Evolutionary conservation across 2,113 vertebrate genomes (phyloP).

Genomic region (Cyanoderma ruficeps): DNA sequence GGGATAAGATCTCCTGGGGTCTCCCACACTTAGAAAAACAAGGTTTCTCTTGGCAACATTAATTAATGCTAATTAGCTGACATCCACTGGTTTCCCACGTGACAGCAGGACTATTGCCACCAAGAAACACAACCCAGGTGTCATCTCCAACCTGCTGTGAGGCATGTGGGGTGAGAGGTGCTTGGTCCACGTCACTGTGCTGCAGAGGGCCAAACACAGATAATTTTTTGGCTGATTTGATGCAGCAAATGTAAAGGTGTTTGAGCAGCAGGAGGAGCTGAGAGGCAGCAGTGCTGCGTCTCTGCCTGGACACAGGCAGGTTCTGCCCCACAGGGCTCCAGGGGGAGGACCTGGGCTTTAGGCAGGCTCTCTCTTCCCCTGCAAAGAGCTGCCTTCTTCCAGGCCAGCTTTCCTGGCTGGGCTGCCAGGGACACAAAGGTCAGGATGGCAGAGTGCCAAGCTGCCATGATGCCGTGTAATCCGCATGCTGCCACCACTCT

Average conservation of each 20-base stretch:
- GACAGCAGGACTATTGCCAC: not conserved
- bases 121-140: not conserved
- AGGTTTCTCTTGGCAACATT: not conserved
- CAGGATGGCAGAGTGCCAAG: not conserved
- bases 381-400: not conserved
- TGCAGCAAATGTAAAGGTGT: not conserved
- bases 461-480: constrained; percentile 7
- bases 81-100: not conserved
- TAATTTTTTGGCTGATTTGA: not conserved
- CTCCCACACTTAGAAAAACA: not conserved
- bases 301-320: not conserved
- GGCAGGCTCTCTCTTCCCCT: not conserved
- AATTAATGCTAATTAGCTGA: not conserved
- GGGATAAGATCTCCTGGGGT: not conserved
- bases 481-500: not conserved
- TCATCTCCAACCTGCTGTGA: not conserved
- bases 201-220: not conserved
- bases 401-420: not conserved
- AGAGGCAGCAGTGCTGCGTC: not conserved
- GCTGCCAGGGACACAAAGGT: not conserved
- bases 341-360: not conserved
- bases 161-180: no score
- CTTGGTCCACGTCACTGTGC: not conserved
- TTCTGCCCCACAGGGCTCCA: not conserved
- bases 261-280: not conserved